Conservation (phyloP, 2,797 vertebrate genomes). For the Mormyrus proboscirostris region DNA sequence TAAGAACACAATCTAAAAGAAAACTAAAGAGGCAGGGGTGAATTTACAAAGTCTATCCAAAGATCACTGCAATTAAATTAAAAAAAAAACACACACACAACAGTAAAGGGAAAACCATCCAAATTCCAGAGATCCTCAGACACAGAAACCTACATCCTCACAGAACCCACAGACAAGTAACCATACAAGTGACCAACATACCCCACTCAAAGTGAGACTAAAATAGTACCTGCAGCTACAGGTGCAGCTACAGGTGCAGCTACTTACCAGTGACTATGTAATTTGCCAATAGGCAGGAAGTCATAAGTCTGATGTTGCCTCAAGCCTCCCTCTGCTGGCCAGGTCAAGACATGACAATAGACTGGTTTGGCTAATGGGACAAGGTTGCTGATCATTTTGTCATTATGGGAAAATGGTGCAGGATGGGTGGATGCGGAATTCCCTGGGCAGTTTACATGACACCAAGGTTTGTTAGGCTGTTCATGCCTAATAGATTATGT, state of each 20-base stretch:
- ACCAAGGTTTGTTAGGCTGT: not conserved
- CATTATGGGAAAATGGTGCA: not conserved
- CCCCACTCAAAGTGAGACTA: not conserved
- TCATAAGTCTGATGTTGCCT: not conserved
- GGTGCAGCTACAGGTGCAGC: not conserved
- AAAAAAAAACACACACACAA: not conserved
- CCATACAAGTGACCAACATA: not conserved
- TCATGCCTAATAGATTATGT: not conserved
- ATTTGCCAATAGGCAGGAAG: not conserved
- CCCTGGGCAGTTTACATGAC: not conserved
- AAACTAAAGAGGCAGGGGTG: not conserved
- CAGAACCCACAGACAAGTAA: not conserved
- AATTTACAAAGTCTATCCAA: not conserved
- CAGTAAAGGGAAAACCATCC: not conserved
- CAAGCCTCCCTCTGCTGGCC: not conserved
- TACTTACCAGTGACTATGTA: not conserved
- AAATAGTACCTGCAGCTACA: not conserved
- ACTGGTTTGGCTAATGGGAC: not conserved
- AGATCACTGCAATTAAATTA: not conserved
- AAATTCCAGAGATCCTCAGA: not conserved
- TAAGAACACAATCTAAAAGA: not conserved
- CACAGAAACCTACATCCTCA: not conserved
- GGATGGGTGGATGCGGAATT: not conserved
- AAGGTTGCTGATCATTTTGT: not conserved
- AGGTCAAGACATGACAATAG: not conserved